A percentile compares a stretch with the other conserved stretches of the same genome.
These are phyloP conservation scores for Cladorhizidae sp. DNA, from an alignment of 37 sponge, comb jelly and placozoan species.

Conservation along the genomic window DNA sequence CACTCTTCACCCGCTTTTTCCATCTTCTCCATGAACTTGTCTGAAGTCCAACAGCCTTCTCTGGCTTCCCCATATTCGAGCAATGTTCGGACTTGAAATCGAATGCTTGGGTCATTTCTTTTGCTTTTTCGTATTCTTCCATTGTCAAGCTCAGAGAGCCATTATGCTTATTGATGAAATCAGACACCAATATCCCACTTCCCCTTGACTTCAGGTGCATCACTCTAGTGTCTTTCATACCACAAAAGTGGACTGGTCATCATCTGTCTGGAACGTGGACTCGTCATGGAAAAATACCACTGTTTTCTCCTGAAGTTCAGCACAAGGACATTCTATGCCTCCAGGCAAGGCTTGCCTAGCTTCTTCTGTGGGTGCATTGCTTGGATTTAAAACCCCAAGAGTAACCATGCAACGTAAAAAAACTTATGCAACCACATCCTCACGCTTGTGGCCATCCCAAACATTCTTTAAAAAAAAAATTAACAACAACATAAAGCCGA, in stretches of 20 bases:
- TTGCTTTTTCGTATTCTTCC: too few relatives aligned
- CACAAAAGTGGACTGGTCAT: too few relatives aligned
- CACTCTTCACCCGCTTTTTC: constrained; percentile 19
- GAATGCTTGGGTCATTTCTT: too few relatives aligned
- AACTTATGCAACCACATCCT: too few relatives aligned
- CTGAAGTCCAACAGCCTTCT: constrained; percentile 42
- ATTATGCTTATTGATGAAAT: constrained; percentile 15
- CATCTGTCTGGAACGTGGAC: not conserved
- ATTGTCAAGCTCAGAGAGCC: not conserved
- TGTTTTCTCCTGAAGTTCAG: constrained; percentile 2
- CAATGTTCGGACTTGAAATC: too few relatives aligned
- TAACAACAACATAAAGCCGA: too few relatives aligned
- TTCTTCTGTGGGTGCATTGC: too few relatives aligned
- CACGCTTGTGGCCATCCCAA: too few relatives aligned
- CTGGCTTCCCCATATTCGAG: constrained; percentile 26
- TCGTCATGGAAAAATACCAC: constrained; percentile 26
- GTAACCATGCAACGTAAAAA: too few relatives aligned
- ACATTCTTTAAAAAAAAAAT: too few relatives aligned
- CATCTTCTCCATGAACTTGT: constrained; percentile 40
- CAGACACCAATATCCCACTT: constrained; percentile 30
- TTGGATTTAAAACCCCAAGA: too few relatives aligned
- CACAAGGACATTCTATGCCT: not conserved
- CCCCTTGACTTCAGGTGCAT: constrained; percentile 13
- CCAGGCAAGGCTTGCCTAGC: constrained; percentile 12
- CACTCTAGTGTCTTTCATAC: too few relatives aligned